Conservation (phyloP, 2,888 invertebrate species). For the Noctua janthe region DNA sequence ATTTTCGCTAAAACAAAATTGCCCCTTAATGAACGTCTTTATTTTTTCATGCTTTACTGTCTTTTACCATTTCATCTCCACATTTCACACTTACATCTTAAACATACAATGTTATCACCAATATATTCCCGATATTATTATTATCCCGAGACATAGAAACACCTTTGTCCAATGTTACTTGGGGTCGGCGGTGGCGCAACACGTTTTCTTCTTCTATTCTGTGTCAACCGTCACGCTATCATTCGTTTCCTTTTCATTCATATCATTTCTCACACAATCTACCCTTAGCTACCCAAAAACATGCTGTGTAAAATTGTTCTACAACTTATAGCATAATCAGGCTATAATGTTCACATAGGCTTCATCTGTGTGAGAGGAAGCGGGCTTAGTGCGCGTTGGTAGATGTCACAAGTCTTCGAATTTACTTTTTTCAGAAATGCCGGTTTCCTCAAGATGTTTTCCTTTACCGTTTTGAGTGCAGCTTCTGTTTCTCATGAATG, state of each 20-base stretch:
- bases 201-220: no score
- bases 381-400: background rate
- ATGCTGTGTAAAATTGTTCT: background rate
- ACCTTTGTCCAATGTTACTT: background rate
- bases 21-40: background rate
- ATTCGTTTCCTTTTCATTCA: background rate
- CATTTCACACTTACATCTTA: background rate
- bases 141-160: background rate
- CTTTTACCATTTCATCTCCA: background rate
- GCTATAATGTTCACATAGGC: background rate
- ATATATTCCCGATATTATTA: background rate
- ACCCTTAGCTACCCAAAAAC: background rate
- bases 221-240: no score
- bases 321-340: background rate
- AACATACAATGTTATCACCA: background rate
- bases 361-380: background rate
- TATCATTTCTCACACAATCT: background rate
- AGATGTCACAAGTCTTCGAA: background rate
- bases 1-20: background rate
- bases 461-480: background rate
- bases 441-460: background rate
- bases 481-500: background rate
- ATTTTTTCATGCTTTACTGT: background rate
- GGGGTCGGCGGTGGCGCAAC: no score
- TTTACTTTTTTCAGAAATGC: background rate